phyloP scores from a whole-genome alignment of 2,888 invertebrate species.

The Caenorhabditis sp. region DNA sequence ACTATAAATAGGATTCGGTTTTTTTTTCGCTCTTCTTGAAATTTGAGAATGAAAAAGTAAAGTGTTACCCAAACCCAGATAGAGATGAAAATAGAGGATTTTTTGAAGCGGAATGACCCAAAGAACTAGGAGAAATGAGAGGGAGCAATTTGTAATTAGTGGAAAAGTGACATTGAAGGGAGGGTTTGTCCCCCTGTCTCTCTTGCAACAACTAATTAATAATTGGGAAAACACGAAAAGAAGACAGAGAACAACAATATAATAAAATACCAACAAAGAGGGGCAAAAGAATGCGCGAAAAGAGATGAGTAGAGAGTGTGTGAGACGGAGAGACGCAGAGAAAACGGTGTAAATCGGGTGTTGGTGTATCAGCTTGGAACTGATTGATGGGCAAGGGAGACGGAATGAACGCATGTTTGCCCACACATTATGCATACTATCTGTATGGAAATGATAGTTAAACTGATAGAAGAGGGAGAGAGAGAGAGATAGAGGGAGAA shows the following conservation, averaged over 20 bases:
- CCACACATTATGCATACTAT: slow-evolving; percentile 53
- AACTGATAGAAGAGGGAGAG: slow-evolving; percentile 26
- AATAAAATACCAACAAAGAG: slow-evolving; percentile 38
- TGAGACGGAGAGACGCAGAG: slow-evolving; percentile 19
- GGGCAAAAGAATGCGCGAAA: slow-evolving; percentile 50
- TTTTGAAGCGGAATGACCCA: slow-evolving; percentile 47
- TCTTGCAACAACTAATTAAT: slow-evolving; percentile 49
- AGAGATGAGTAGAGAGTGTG: slow-evolving; percentile 1
- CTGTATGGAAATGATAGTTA: slow-evolving; percentile 53
- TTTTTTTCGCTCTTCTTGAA: not conserved
- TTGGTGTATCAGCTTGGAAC: slow-evolving; percentile 62
- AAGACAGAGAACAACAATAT: slow-evolving; percentile 30
- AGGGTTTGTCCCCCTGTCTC: slow-evolving; percentile 14
- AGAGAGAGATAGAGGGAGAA: not conserved
- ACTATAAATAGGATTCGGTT: not conserved
- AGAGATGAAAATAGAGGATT: slow-evolving; percentile 14
- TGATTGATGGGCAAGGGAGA: slow-evolving; percentile 52
- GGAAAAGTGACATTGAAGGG: slow-evolving; percentile 48
- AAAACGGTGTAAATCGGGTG: slow-evolving; percentile 48
- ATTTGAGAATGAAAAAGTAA: slow-evolving; percentile 10
- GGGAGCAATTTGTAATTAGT: slow-evolving; percentile 56
- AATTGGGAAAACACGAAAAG: slow-evolving; percentile 25
- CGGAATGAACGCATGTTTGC: slow-evolving; percentile 53
- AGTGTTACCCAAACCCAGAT: not conserved
- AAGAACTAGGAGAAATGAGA: not conserved